Base-by-base conservation (phyloP, 2,888 invertebrate genomes). In the Blastobasis lacticolella region DNA sequence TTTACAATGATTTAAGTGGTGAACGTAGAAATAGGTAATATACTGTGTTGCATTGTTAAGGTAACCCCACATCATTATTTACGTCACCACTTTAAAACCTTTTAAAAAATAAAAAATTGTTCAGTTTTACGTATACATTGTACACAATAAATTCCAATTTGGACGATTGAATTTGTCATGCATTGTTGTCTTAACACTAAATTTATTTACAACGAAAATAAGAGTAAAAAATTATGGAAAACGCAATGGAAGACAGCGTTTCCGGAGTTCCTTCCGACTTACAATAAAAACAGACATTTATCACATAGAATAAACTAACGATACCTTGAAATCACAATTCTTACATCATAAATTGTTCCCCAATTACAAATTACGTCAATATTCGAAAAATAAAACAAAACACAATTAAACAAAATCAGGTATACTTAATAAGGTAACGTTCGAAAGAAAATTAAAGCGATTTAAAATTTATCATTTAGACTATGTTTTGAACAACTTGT, bases 261-360 rank as follows among this genome's bases (percentile, higher is more conserved):
- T 72, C 71, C 75, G 58, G 63, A 66, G 73, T 75, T 67, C 64
- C 76, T 67, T 73, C 64, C 76, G 67, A 74, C 68, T 70, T 70
- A 76, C 59, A 65, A 63, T 57, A 69, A 70, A 69, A 72, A 80
- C 70, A 75, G 73, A 78, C 67, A 74, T 72, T 80, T 86, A 87
- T 87, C 86, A 87, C 87, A 85, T 81, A 85, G 71, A 79, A 72
- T 75, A 76, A 75, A 73, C 71, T 80, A 79, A 81, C 73, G 78
- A 82, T 78, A 81, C 75, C 76, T 73, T 76, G 73, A 84, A 84
- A 88, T 85, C 87, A 87, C 86, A 79, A 78, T 78, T 57, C 85
- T 85, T 88, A 86, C 70, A 64, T 78, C 74, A 42, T 82, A 84
- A 81, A 80, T 86, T 87, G 85, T 84, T 86, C 86, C 85, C 86